Base-by-base conservation (phyloP, 2,797 vertebrate genomes). In the Carduelis carduelis region DNA sequence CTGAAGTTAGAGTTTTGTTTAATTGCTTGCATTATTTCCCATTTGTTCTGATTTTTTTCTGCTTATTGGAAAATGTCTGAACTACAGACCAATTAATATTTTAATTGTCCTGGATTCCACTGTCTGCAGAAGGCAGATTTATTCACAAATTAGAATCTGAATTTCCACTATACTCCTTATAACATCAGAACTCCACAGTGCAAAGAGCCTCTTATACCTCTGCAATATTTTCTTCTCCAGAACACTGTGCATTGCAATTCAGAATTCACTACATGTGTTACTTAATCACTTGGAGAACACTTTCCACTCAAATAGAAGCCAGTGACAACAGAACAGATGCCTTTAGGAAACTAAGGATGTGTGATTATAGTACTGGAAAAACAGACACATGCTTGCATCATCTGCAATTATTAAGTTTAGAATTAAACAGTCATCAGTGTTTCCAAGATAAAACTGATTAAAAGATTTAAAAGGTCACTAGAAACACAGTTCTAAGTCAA, bases 371-470 rank as follows among this genome's bases (percentile, higher is more conserved):
- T 71, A 47, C 39, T 90, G 77, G 41, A 78, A 87, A 92, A 94
- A 87, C 49, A 84, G 90, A 74, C 37, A 80, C 85, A 64, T n/a
- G 35, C 66, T 82, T 60, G 30, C 69, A 96, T 96, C 87, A 95
- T 83, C 75, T 83, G 69, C 68, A 91, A 79, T 82, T 87, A 83
- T 86, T 86, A 94, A 91, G 59, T 82, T 86, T 32, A 89, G 87
- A 96, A 87, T 95, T 92, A 90, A 92, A 95, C 9, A 87, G 57
- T 68, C 71, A 55, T 87, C 56, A 72, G 46, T 46, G 37, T 77
- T 95, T 82, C 74, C 55, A 76, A 91, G 91, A 96, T 57, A 96
- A 96, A 94, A 47, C 64, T 74, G 88, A 94, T 91, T 95, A 92
- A 76, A 53, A 68, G 66, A 95, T 91, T 95, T 87, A 49, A 91